These are phyloP conservation scores for Listronotus bonariensis DNA, from an alignment of 1,140 invertebrate genomes.

Conservation along the genomic window DNA sequence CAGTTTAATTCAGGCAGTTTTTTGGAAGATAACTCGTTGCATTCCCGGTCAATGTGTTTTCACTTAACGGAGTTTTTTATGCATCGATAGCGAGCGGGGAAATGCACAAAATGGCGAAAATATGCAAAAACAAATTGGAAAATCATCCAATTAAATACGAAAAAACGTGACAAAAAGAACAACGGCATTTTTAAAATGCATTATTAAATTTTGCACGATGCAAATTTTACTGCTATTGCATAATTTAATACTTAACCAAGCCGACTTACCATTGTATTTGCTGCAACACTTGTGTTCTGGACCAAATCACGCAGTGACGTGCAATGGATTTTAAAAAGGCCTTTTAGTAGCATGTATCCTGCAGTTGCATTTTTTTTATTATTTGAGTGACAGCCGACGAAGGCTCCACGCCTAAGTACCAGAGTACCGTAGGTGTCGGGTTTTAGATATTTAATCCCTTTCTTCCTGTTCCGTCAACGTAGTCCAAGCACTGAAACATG, in stretches of 20 bases:
- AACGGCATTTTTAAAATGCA: conserved; percentile 20
- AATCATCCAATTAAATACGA: conserved; percentile 24
- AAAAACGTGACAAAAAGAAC: conserved; percentile 31
- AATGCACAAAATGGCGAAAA: conserved; percentile 15
- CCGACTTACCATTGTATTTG: conserved; percentile 24
- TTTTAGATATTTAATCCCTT: too few relatives aligned
- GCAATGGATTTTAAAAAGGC: not conserved
- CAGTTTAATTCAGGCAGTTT: not conserved
- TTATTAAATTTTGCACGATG: conserved; percentile 35
- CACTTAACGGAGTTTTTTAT: conserved; percentile 21
- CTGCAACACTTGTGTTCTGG: conserved; percentile 13
- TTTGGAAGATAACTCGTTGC: not conserved
- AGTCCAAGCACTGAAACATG: too few relatives aligned
- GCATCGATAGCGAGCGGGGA: conserved; percentile 6
- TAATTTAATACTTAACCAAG: conserved; percentile 34
- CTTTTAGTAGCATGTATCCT: too few relatives aligned
- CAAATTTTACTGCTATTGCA: conserved; percentile 35
- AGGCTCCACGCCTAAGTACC: too few relatives aligned
- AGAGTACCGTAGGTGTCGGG: too few relatives aligned
- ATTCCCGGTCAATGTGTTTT: conserved; percentile 11
- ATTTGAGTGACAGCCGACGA: too few relatives aligned
- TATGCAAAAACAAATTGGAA: conserved; percentile 30
- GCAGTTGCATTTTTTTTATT: too few relatives aligned
- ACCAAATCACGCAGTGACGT: conserved; percentile 21
- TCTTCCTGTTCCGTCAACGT: too few relatives aligned